These are phyloP conservation scores for Gobius niger DNA, from an alignment of 2,113 vertebrate genomes.

Conservation along the genomic window DNA sequence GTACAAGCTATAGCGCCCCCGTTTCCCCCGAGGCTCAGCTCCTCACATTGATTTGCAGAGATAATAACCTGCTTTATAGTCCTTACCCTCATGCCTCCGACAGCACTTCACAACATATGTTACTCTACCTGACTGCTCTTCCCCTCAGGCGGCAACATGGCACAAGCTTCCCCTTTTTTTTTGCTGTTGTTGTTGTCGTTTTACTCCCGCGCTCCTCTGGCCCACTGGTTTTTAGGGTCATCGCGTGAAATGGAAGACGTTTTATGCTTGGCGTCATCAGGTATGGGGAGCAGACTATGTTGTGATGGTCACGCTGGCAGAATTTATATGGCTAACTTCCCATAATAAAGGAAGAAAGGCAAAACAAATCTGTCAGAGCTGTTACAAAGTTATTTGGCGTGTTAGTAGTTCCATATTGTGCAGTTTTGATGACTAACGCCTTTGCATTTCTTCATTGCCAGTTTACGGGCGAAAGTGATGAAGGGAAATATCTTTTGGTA, in stretches of 20 bases:
- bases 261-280: conserved; percentile 33
- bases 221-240: conserved; percentile 45
- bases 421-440: neutral
- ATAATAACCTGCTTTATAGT: conserved; percentile 63
- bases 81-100: conserved; percentile 46
- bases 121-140: neutral
- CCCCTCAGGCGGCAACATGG: conserved; percentile 30
- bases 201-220: conserved; percentile 18
- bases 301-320: conserved; percentile 25
- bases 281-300: conserved; percentile 12
- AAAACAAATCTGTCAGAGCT: neutral
- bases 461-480: no score
- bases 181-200: no score
- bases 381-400: neutral
- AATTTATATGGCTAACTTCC: conserved; percentile 7
- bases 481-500: no score
- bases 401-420: neutral
- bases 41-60: conserved; percentile 66
- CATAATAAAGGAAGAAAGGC: neutral
- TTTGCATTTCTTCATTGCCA: no score
- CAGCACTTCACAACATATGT: conserved; percentile 46
- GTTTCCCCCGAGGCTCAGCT: conserved; percentile 23
- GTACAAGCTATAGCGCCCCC: neutral
- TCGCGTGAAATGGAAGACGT: conserved; percentile 24
- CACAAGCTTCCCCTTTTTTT: conserved; percentile 12